phyloP scores from a whole-genome alignment of 1,140 invertebrate genomes.

The Saccostrea glomerata region DNA sequence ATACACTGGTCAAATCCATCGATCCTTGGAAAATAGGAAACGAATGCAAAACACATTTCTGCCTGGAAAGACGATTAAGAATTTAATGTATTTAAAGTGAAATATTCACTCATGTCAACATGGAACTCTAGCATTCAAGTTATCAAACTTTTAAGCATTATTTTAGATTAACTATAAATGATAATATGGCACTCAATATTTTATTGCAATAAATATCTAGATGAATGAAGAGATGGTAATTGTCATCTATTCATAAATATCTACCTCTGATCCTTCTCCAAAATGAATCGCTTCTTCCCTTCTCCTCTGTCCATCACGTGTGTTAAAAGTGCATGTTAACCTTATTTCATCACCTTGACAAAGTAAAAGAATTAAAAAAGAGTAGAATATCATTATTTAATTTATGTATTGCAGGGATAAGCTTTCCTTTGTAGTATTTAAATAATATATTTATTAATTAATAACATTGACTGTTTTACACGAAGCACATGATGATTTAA shows the following conservation, averaged over 20 bases:
- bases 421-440: too few relatives aligned
- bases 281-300: conserved; percentile 63
- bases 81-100: not conserved
- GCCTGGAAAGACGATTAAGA: conserved; percentile 53
- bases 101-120: too few relatives aligned
- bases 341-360: conserved; percentile 65
- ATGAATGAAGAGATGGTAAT: not conserved
- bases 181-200: too few relatives aligned
- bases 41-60: conserved; percentile 74
- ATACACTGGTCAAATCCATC: conserved; percentile 69
- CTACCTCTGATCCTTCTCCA: conserved; percentile 68
- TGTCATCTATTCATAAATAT: not conserved
- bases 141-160: too few relatives aligned
- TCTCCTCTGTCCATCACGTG: conserved; percentile 32
- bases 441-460: not conserved
- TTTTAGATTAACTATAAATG: too few relatives aligned
- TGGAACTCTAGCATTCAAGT: too few relatives aligned
- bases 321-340: conserved; percentile 66
- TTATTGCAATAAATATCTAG: too few relatives aligned
- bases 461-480: not conserved
- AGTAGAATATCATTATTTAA: too few relatives aligned
- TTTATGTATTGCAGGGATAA: too few relatives aligned
- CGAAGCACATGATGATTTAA: too few relatives aligned
- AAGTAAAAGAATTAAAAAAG: too few relatives aligned
- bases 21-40: conserved; percentile 67